These are phyloP conservation scores for Gymnobelideus leadbeateri DNA, from an alignment of 2,113 vertebrate species.

Conservation along the genomic window DNA sequence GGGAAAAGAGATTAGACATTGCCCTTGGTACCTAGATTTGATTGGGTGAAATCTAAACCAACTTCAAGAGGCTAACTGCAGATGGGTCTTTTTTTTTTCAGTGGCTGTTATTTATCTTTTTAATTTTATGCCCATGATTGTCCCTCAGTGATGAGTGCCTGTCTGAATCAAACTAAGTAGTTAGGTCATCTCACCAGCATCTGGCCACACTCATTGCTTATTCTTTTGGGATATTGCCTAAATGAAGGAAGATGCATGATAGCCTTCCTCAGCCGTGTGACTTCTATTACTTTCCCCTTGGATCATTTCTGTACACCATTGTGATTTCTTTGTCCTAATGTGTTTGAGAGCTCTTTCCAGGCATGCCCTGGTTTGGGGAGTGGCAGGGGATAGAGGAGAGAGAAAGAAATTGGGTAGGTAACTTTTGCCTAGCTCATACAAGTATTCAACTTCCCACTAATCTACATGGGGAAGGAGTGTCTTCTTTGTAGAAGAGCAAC, in stretches of 20 bases:
- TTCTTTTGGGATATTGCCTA: neutral
- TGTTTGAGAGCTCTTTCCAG: neutral
- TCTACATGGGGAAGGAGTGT: neutral
- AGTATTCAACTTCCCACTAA: neutral
- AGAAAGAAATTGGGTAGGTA: neutral
- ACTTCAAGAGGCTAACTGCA: neutral
- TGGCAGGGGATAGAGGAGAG: neutral
- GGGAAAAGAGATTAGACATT: neutral
- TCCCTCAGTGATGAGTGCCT: neutral
- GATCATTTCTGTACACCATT: neutral
- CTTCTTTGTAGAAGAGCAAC: conserved; percentile 14
- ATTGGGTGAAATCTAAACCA: neutral
- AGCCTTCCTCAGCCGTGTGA: neutral
- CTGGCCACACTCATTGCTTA: neutral
- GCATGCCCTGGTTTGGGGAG: neutral
- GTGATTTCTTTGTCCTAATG: neutral
- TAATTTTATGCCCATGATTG: neutral
- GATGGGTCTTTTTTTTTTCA: neutral
- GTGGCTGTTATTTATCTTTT: neutral
- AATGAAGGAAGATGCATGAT: neutral
- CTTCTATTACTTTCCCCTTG: neutral
- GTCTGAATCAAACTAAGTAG: neutral
- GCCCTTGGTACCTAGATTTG: neutral
- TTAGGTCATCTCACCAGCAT: neutral
- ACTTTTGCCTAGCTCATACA: neutral